A percentile compares a stretch with the other conserved stretches of the same genome.
phyloP scores from a whole-genome alignment of 2,797 vertebrate species.

The Alcedo atthis region DNA sequence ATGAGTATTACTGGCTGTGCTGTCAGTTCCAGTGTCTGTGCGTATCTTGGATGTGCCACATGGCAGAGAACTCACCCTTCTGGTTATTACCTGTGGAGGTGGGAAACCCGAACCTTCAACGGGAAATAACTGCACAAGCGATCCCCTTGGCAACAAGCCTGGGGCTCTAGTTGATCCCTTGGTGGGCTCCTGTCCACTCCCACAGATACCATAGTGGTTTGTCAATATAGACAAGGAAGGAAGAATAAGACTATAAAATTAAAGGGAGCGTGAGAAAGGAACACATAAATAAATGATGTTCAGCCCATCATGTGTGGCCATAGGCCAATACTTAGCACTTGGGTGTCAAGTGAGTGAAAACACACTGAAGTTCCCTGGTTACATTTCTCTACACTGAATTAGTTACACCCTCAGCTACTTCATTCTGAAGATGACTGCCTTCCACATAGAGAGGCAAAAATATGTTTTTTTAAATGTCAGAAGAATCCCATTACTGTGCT shows the following conservation, averaged over 20 bases:
- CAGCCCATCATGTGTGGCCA: neutral
- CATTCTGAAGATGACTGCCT: neutral
- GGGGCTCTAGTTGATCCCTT: neutral
- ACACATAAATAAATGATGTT: neutral
- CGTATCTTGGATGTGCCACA: neutral
- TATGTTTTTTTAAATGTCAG: neutral
- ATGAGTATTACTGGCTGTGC: neutral
- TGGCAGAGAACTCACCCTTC: neutral
- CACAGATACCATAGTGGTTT: conserved; percentile 20
- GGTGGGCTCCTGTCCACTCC: neutral
- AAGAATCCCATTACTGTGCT: neutral
- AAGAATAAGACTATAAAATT: conserved; percentile 27
- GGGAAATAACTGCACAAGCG: conserved; percentile 3
- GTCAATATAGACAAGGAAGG: conserved; percentile 19
- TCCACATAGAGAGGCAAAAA: neutral
- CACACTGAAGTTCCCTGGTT: neutral
- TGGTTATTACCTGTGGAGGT: neutral
- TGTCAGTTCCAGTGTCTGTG: neutral
- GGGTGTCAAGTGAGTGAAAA: neutral
- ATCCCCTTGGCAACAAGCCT: neutral
- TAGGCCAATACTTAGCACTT: neutral
- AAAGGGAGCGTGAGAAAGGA: conserved; percentile 3
- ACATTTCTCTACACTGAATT: neutral
- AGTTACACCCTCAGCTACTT: neutral
- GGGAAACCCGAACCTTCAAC: conserved; percentile 9